A percentile compares a stretch with the other conserved stretches of the same genome.
Evolutionary conservation across 1,140 invertebrate species (phyloP).

Genomic region (Zaprionus gabonicus): DNA sequence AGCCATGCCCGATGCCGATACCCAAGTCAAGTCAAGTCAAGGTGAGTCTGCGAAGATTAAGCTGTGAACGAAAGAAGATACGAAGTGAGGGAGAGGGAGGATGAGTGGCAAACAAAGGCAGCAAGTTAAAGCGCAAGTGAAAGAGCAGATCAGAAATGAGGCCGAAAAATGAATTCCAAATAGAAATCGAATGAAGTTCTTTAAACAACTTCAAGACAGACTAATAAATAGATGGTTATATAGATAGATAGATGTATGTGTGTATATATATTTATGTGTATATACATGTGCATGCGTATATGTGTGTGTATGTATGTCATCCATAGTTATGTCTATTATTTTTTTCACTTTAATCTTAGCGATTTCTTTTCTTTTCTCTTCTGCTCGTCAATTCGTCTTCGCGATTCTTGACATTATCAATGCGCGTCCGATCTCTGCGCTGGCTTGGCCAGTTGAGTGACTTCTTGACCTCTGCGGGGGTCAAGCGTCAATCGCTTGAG

Average conservation of each 20-base stretch:
- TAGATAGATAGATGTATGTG: no score
- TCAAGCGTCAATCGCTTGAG: constrained; percentile 18
- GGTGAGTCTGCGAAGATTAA: constrained; percentile 41
- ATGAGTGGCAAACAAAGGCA: neutral
- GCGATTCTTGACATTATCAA: neutral
- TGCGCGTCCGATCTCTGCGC: neutral
- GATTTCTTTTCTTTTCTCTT: neutral
- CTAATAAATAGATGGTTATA: no score
- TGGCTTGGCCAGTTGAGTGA: neutral
- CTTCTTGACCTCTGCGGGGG: constrained; percentile 38
- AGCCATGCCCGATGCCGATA: constrained; percentile 16
- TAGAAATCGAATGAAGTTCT: neutral
- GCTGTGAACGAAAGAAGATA: neutral
- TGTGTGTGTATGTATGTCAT: no score
- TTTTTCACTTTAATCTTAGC: neutral
- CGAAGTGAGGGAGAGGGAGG: neutral
- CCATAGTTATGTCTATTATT: neutral
- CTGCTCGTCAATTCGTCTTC: neutral
- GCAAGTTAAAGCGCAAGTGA: neutral
- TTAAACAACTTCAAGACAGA: no score
- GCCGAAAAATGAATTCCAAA: neutral
- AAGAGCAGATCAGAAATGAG: neutral
- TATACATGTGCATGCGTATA: no score
- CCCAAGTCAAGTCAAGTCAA: constrained; percentile 34
- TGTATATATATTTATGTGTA: no score